phyloP scores from a whole-genome alignment of 2,113 vertebrate genomes.

The Pollachius pollachius region DNA sequence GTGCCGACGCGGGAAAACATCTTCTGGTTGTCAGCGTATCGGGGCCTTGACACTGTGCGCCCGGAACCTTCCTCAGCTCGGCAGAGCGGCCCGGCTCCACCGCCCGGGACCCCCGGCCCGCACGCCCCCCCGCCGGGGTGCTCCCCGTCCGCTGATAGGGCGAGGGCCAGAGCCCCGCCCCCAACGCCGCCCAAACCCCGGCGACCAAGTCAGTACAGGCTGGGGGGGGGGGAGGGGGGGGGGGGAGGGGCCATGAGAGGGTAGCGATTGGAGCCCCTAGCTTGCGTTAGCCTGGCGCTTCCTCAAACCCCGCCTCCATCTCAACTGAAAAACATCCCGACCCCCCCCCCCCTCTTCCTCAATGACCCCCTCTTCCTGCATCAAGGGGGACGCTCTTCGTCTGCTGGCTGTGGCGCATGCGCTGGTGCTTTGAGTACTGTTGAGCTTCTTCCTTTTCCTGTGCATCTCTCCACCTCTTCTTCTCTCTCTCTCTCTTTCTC shows the following conservation, averaged over 20 bases:
- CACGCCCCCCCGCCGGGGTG: constrained; percentile 70
- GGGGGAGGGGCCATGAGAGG: not conserved
- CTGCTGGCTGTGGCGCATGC: constrained; percentile 66
- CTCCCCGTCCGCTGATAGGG: constrained; percentile 76
- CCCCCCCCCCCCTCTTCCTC: constrained; percentile 1
- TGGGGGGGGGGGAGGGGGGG: not conserved
- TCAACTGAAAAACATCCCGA: constrained; percentile 16
- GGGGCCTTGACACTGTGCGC: no score
- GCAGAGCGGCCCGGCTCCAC: constrained; percentile 52
- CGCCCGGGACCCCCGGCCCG: constrained; percentile 65
- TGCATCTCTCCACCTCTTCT: constrained; percentile 3
- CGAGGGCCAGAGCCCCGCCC: constrained; percentile 73
- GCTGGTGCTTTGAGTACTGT: constrained; percentile 52
- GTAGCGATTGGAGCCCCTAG: constrained; percentile 43
- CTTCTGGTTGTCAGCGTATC: no score
- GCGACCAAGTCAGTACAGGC: constrained; percentile 82
- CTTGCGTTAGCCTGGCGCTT: constrained; percentile 56
- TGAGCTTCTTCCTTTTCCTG: constrained; percentile 37
- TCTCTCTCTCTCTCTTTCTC: not conserved
- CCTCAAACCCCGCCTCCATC: constrained; percentile 6
- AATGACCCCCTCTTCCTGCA: constrained; percentile 6
- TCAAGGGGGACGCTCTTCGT: not conserved
- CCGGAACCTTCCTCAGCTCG: constrained; percentile 53
- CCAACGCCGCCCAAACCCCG: constrained; percentile 81
- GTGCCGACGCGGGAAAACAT: no score